Conservation (phyloP, 2,888 invertebrate genomes). For the Antitype chi region DNA sequence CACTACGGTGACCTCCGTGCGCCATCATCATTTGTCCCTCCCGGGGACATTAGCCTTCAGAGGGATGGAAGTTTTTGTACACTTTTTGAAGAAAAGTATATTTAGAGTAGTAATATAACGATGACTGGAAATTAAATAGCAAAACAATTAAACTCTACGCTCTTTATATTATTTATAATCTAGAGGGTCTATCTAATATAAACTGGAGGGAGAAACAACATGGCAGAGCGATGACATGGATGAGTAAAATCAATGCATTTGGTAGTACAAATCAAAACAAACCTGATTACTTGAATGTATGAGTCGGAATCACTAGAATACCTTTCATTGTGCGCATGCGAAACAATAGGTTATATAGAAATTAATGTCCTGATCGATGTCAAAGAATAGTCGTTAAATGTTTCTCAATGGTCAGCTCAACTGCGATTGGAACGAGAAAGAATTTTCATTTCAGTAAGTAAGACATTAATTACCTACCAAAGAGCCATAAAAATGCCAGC, state of each 20-base stretch:
- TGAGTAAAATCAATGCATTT: conserved; percentile 21
- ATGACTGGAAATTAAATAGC: background rate
- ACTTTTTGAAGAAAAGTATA: conserved; percentile 1
- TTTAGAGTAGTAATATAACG: background rate
- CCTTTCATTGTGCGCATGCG: conserved; percentile 72
- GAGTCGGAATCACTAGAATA: conserved; percentile 67
- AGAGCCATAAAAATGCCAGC: conserved; percentile 51
- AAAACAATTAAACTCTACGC: background rate
- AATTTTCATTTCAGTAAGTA: conserved; percentile 58
- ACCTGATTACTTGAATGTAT: conserved; percentile 17
- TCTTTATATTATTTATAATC: too few species aligned
- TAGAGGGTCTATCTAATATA: too few species aligned
- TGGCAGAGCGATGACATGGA: background rate
- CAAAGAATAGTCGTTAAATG: conserved; percentile 70
- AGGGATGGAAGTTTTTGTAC: conserved; percentile 75
- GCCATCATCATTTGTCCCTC: conserved; percentile 84
- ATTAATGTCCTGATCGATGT: conserved; percentile 78
- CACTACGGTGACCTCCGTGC: conserved; percentile 82
- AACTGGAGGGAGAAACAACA: conserved; percentile 2
- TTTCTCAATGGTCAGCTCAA: conserved; percentile 49
- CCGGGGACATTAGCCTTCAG: conserved; percentile 65
- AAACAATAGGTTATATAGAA: conserved; percentile 83
- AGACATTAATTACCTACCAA: conserved; percentile 57
- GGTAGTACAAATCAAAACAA: conserved; percentile 29
- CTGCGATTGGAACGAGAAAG: conserved; percentile 45